Percentiles rank a stretch among this genome's conserved stretches.
Conservation (phyloP, 2,888 invertebrate species). For the Rosalia funebris region DNA sequence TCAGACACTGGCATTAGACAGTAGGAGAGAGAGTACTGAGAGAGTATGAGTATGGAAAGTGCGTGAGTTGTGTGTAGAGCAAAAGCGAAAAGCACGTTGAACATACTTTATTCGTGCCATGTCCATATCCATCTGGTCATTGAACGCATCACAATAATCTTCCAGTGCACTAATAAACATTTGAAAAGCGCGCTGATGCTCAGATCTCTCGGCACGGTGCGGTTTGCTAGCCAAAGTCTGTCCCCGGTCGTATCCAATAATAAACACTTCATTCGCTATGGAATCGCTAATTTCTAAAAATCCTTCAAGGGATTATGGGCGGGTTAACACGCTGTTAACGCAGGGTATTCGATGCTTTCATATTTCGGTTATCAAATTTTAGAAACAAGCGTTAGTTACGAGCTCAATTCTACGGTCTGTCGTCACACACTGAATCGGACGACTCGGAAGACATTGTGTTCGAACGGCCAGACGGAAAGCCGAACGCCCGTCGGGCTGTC, state of each 20-base stretch:
- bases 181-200: conserved; percentile 52
- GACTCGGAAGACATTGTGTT: conserved; percentile 48
- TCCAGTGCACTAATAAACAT: conserved; percentile 50
- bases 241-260: conserved; percentile 34
- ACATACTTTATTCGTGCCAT: conserved; percentile 53
- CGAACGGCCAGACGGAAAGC: conserved; percentile 57
- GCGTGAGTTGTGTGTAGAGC: conserved; percentile 27
- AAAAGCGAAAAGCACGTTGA: conserved; percentile 36
- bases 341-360: conserved; percentile 26
- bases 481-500: conserved; percentile 55
- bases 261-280: conserved; percentile 28
- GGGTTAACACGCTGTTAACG: conserved; percentile 17
- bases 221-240: conserved; percentile 27
- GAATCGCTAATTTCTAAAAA: conserved; percentile 1
- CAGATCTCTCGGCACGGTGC: conserved; percentile 29
- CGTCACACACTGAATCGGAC: conserved; percentile 60
- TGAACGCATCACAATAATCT: conserved; percentile 46
- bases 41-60: conserved; percentile 28
- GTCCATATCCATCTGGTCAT: conserved; percentile 50
- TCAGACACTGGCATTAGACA: conserved; percentile 37
- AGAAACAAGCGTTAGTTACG: conserved; percentile 33
- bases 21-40: conserved; percentile 30
- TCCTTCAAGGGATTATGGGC: conserved; percentile 20
- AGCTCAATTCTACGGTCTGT: conserved; percentile 48
- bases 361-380: conserved; percentile 32